Percentiles rank a stretch among this genome's conserved stretches.
Evolutionary conservation across 2,888 invertebrate genomes (phyloP).

Genomic region (Elegia similella): DNA sequence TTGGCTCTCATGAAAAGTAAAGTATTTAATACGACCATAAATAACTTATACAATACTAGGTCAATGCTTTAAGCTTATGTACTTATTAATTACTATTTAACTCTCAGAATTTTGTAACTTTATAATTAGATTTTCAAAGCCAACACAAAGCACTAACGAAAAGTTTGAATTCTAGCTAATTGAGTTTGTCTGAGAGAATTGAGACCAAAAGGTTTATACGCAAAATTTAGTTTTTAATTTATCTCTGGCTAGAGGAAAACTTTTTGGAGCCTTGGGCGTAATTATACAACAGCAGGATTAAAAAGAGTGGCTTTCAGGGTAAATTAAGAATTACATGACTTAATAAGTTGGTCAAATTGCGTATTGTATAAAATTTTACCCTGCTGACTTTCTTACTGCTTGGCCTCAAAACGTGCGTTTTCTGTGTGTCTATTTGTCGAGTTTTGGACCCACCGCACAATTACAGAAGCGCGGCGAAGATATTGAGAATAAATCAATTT

Average conservation of each 20-base stretch:
- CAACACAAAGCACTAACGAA: background rate
- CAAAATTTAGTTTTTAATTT: background rate
- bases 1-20: too few relatives aligned
- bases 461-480: too few relatives aligned
- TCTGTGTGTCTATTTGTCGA: background rate
- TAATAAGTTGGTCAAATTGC: conserved; percentile 9
- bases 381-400: background rate
- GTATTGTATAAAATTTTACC: conserved; percentile 10
- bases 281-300: conserved; percentile 1
- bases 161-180: background rate
- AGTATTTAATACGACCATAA: too few relatives aligned
- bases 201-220: background rate
- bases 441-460: too few relatives aligned
- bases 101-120: background rate
- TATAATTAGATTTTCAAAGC: background rate
- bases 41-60: too few relatives aligned
- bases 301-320: background rate
- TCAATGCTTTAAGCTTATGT: too few relatives aligned
- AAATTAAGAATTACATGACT: conserved; percentile 5
- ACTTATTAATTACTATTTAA: too few relatives aligned
- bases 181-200: background rate
- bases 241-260: background rate
- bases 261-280: background rate
- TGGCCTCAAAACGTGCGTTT: background rate
- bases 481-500: too few relatives aligned